phyloP scores from a whole-genome alignment of 2,888 invertebrate species.

The Spodoptera picta region DNA sequence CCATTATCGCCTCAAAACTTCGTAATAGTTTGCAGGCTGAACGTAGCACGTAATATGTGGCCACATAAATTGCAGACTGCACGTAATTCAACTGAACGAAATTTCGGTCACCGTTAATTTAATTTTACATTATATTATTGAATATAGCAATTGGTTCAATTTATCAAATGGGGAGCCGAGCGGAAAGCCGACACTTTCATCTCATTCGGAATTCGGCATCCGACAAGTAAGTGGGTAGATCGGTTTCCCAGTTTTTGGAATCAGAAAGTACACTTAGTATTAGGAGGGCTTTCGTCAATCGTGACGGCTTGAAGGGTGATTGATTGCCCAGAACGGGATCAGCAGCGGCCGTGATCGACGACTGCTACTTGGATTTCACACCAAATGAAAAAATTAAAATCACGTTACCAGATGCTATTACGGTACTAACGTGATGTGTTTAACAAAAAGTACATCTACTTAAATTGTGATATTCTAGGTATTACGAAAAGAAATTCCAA shows the following conservation, averaged over 20 bases:
- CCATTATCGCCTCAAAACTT: slow-evolving; percentile 52
- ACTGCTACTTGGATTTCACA: slow-evolving; percentile 11
- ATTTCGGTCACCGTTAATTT: slow-evolving; percentile 47
- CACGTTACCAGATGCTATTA: background rate
- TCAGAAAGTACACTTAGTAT: slow-evolving; percentile 52
- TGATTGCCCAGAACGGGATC: slow-evolving; percentile 47
- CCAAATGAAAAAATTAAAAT: slow-evolving; percentile 16
- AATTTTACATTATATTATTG: slow-evolving; percentile 46
- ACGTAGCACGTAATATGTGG: slow-evolving; percentile 52
- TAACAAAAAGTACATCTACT: slow-evolving; percentile 3
- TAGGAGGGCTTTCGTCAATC: slow-evolving; percentile 40
- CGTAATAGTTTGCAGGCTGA: slow-evolving; percentile 50
- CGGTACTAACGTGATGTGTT: background rate
- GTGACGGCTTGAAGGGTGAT: slow-evolving; percentile 51
- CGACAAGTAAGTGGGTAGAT: slow-evolving; percentile 43
- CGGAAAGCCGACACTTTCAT: slow-evolving; percentile 39
- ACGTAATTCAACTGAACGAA: slow-evolving; percentile 49
- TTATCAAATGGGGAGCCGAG: slow-evolving; percentile 33
- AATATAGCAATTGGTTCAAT: slow-evolving; percentile 42
- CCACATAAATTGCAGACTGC: slow-evolving; percentile 53
- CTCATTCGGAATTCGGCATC: slow-evolving; percentile 31
- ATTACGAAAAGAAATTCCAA: too few species aligned
- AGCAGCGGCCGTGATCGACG: slow-evolving; percentile 45
- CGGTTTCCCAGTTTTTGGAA: slow-evolving; percentile 47
- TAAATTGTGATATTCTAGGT: too few species aligned